Conservation (phyloP, 2,888 invertebrate species). For the Hydropsyche betteni region DNA sequence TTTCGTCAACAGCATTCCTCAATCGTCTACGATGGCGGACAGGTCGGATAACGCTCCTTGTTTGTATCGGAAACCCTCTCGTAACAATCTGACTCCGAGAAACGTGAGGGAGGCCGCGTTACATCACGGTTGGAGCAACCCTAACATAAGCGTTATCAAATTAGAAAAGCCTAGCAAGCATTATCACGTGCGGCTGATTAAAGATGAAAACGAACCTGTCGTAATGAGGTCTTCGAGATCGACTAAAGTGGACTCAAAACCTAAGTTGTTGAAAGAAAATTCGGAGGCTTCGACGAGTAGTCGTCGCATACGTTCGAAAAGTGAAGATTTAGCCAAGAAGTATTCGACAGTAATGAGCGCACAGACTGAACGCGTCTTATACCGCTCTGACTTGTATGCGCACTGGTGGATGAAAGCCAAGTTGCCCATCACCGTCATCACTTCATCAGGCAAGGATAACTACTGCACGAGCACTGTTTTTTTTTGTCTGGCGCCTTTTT, state of each 20-base stretch:
- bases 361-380: slow-evolving; percentile 68
- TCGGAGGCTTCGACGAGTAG: slow-evolving; percentile 54
- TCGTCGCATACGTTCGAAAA: slow-evolving; percentile 60
- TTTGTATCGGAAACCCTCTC: slow-evolving; percentile 62
- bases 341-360: slow-evolving; percentile 61
- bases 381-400: slow-evolving; percentile 85
- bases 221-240: slow-evolving; percentile 53
- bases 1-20: slow-evolving; percentile 58
- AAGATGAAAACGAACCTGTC: slow-evolving; percentile 56
- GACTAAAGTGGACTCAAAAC: slow-evolving; percentile 53
- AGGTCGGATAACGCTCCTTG: slow-evolving; percentile 55
- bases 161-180: slow-evolving; percentile 64
- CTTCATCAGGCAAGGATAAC: slow-evolving; percentile 69
- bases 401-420: slow-evolving; percentile 95
- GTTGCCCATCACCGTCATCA: slow-evolving; percentile 73
- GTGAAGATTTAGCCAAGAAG: slow-evolving; percentile 63
- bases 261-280: not conserved
- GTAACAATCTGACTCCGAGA: slow-evolving; percentile 63
- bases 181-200: slow-evolving; percentile 66
- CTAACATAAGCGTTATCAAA: slow-evolving; percentile 60
- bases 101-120: slow-evolving; percentile 62
- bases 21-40: slow-evolving; percentile 55
- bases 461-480: slow-evolving; percentile 54
- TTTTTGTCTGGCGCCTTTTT: slow-evolving; percentile 53
- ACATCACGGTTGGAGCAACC: slow-evolving; percentile 63